phyloP scores from a whole-genome alignment of 2,113 vertebrate species.

The Xiphophorus maculatus region DNA sequence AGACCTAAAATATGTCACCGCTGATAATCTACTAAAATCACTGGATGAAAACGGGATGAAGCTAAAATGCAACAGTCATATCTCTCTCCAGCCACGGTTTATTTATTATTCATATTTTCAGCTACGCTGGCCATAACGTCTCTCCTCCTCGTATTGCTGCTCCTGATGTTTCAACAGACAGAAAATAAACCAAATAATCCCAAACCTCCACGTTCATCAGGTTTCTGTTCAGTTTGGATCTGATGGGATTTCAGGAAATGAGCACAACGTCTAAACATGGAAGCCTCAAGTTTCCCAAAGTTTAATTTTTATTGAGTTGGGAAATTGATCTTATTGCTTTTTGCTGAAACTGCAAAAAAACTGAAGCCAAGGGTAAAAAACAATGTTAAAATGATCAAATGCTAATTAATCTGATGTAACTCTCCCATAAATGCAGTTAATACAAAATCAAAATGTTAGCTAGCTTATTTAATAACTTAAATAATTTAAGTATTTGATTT shows the following conservation, averaged over 20 bases:
- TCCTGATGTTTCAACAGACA: background rate
- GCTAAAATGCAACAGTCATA: conserved; percentile 74
- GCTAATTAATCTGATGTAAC: too few species aligned
- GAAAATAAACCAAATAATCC: conserved; percentile 20
- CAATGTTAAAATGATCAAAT: too few species aligned
- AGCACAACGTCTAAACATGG: conserved; percentile 15
- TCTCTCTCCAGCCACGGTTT: conserved; percentile 63
- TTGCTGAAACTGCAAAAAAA: too few species aligned
- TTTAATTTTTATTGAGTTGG: too few species aligned
- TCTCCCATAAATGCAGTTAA: too few species aligned
- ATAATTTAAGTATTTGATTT: too few species aligned
- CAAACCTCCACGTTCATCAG: conserved; percentile 17
- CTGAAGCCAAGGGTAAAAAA: too few species aligned
- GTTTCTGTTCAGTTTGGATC: background rate
- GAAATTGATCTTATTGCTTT: too few species aligned
- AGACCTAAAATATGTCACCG: conserved; percentile 53
- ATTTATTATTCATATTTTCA: conserved; percentile 19
- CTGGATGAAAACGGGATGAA: conserved; percentile 48
- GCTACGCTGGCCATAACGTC: conserved; percentile 70
- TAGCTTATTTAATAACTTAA: too few species aligned
- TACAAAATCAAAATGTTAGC: too few species aligned
- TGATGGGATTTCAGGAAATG: conserved; percentile 38
- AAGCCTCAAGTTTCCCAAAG: too few species aligned
- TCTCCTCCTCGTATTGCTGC: conserved; percentile 59
- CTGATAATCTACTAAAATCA: conserved; percentile 33